Conservation (phyloP, 2,888 invertebrate species). For the Leptopterna dolabrata region DNA sequence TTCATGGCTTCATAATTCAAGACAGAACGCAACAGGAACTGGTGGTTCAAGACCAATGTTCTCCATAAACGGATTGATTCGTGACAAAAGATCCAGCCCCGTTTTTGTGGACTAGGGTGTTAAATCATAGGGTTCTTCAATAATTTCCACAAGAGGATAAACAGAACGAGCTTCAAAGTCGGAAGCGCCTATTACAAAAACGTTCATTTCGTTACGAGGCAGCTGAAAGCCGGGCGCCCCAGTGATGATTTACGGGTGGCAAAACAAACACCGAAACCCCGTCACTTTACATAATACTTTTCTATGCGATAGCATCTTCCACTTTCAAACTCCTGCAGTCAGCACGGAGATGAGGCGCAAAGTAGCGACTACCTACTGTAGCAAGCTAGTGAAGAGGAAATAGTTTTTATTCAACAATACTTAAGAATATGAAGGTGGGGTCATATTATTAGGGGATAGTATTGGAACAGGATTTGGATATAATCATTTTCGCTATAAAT, state of each 20-base stretch:
- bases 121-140: background rate
- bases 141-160: background rate
- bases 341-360: background rate
- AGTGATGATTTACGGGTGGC: slow-evolving; percentile 13
- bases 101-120: background rate
- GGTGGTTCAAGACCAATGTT: no score
- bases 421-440: no score
- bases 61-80: no score
- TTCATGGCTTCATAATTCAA: no score
- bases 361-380: background rate
- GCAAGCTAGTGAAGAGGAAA: background rate
- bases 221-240: background rate
- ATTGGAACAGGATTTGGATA: no score
- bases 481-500: no score
- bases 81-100: no score
- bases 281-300: slow-evolving; percentile 21
- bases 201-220: background rate
- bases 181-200: background rate
- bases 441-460: no score
- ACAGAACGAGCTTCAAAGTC: background rate
- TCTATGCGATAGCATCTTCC: slow-evolving; percentile 4
- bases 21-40: no score
- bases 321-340: background rate
- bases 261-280: slow-evolving; percentile 4
- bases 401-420: no score